Evolutionary conservation across 2,888 invertebrate genomes (phyloP).

Genomic region (Pseudanteris insignis): DNA sequence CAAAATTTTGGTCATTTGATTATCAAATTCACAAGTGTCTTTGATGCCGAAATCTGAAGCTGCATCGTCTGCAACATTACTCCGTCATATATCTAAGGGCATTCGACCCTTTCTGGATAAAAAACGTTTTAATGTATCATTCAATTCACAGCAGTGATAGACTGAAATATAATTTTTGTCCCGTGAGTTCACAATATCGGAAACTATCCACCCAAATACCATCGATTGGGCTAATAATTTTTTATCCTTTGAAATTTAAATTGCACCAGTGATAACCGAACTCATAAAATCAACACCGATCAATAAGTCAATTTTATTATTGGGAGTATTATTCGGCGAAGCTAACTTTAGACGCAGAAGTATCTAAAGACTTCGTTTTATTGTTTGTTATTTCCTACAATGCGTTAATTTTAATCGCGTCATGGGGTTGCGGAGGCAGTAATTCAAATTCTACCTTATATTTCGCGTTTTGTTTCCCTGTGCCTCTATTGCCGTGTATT

Average conservation of each 20-base stretch:
- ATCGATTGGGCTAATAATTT: not conserved
- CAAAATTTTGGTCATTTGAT: no score
- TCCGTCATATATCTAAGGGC: no score
- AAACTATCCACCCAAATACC: no score
- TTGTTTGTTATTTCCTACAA: not conserved
- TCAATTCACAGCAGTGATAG: no score
- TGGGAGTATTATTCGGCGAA: not conserved
- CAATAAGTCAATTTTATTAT: slow-evolving; percentile 1
- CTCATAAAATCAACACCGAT: slow-evolving; percentile 5
- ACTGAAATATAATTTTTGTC: no score
- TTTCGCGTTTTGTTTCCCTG: not conserved
- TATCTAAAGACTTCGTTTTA: not conserved
- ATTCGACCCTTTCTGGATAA: no score
- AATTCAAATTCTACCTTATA: not conserved
- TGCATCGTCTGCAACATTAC: no score
- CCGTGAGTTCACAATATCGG: no score
- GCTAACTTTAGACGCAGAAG: not conserved
- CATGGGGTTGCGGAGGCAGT: not conserved
- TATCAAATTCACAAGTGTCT: no score
- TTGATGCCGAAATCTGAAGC: no score
- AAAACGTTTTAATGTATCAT: no score
- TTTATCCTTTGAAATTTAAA: not conserved
- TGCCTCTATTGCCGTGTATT: not conserved
- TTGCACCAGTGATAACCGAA: not conserved
- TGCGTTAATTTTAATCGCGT: not conserved